phyloP scores from a whole-genome alignment of 2,888 invertebrate genomes.

The Pharmacophagus antenor region DNA sequence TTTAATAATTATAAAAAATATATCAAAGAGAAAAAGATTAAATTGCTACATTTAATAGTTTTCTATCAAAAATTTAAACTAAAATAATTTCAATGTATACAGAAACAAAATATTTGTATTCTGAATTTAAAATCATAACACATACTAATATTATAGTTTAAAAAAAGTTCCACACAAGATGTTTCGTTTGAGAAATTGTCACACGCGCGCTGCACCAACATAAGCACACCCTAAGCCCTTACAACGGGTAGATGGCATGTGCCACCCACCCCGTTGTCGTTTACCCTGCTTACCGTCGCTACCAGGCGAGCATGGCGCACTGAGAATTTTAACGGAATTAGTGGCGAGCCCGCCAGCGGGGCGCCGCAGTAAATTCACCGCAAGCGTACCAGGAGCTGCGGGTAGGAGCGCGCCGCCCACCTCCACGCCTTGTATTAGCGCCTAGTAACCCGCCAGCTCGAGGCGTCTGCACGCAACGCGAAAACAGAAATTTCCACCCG shows the following conservation, averaged over 20 bases:
- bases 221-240: slow-evolving; percentile 15
- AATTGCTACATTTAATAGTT: too few species aligned
- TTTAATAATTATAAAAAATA: too few species aligned
- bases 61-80: too few species aligned
- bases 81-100: too few species aligned
- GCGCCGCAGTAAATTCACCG: slow-evolving; percentile 76
- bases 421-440: slow-evolving; percentile 65
- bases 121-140: too few species aligned
- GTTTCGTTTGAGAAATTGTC: background rate
- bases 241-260: slow-evolving; percentile 22
- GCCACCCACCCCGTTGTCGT: slow-evolving; percentile 39
- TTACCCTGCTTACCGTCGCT: slow-evolving; percentile 55
- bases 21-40: too few species aligned
- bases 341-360: slow-evolving; percentile 73
- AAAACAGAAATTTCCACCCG: slow-evolving; percentile 54
- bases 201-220: background rate
- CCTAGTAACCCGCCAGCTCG: slow-evolving; percentile 63
- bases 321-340: slow-evolving; percentile 80
- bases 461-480: slow-evolving; percentile 72
- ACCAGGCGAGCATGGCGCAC: slow-evolving; percentile 72
- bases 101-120: too few species aligned
- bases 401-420: slow-evolving; percentile 52
- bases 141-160: too few species aligned
- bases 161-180: too few species aligned
- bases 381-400: slow-evolving; percentile 51